Base-by-base conservation (phyloP, 2,797 vertebrate genomes). In the Labeo calbasu region DNA sequence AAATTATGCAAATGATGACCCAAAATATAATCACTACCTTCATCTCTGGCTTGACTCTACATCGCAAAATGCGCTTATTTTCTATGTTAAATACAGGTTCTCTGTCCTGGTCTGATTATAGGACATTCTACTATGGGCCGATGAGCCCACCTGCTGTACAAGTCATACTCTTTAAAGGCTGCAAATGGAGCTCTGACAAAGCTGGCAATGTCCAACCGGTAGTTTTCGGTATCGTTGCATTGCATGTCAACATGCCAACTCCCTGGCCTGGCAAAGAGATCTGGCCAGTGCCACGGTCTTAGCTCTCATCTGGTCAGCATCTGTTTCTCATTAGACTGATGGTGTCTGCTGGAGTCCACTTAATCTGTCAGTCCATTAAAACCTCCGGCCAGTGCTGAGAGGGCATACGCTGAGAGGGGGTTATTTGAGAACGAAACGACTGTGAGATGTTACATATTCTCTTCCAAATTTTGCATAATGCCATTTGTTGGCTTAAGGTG, bases 281-380 rank as follows among this genome's bases (percentile, higher is more conserved):
- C 86, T 79, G 69, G 86, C 43, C 81, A 53, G 76, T 82, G 80
- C 66, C 70, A 83, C 14, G 46, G 61, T 66, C 72, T 84, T 81
- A 79, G 82, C 79, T 71, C 75, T 86, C 84, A 84, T 86, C 87
- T 88, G 87, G 77, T 73, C 50, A 86, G 84, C 87, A 88, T 86
- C 84, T 88, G 84, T 83, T 86, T 84, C 79, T 86, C 82, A 88
- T 88, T 88, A 88, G 77, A 81, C 70, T 73, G 75, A 81, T 86
- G 78, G 73, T 77, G 77, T 84, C 82, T 84, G 84, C 81, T 86
- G 87, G 82, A 84, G 63, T 65, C 28, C 71, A 81, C 77, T 73
- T 84, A 86, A 81, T 84, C 86, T 81, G 82, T 53, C 77, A 77
- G 65, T 77, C 63, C 65, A 84, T 80, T 84, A 70, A 84, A 86